phyloP scores from a whole-genome alignment of 1,140 invertebrate genomes.

The Cyrtorhinus lividipennis region DNA sequence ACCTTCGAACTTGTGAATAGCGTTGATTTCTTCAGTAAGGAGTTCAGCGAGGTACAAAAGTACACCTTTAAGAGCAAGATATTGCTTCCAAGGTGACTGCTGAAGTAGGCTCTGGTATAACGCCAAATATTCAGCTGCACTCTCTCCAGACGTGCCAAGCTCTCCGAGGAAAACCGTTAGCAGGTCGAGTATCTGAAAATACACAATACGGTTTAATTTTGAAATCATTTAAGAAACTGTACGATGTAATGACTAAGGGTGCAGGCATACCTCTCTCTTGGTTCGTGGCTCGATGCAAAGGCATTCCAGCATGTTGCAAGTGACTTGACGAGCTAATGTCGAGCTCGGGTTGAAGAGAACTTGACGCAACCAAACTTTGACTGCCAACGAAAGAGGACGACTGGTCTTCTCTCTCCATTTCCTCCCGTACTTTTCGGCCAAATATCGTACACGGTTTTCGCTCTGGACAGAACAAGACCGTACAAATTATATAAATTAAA shows the following conservation, averaged over 20 bases:
- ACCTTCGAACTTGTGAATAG: conserved; percentile 71
- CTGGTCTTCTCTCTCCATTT: conserved; percentile 39
- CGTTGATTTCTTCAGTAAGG: conserved; percentile 73
- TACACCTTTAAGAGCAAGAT: conserved; percentile 74
- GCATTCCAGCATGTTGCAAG: conserved; percentile 74
- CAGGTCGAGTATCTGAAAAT: conserved; percentile 55
- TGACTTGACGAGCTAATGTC: conserved; percentile 69
- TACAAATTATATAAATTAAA: background rate
- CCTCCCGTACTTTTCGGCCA: conserved; percentile 62
- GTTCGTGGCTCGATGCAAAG: conserved; percentile 56
- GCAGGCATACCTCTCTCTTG: conserved; percentile 49
- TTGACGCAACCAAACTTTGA: conserved; percentile 65
- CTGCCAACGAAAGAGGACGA: conserved; percentile 34
- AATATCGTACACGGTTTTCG: conserved; percentile 32
- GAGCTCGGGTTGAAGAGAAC: conserved; percentile 86
- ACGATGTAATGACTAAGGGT: too few relatives aligned
- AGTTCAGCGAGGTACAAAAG: conserved; percentile 69
- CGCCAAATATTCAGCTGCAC: conserved; percentile 77
- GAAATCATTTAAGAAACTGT: too few relatives aligned
- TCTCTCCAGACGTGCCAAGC: conserved; percentile 70
- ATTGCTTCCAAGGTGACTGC: conserved; percentile 81
- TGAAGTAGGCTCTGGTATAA: conserved; percentile 73
- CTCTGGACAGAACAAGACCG: conserved; percentile 17
- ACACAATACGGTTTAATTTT: too few relatives aligned
- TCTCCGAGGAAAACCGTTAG: conserved; percentile 78